Percentiles rank a stretch among this genome's conserved stretches.
phyloP scores from a whole-genome alignment of 1,140 invertebrate genomes.

The Drosophila repleta region DNA sequence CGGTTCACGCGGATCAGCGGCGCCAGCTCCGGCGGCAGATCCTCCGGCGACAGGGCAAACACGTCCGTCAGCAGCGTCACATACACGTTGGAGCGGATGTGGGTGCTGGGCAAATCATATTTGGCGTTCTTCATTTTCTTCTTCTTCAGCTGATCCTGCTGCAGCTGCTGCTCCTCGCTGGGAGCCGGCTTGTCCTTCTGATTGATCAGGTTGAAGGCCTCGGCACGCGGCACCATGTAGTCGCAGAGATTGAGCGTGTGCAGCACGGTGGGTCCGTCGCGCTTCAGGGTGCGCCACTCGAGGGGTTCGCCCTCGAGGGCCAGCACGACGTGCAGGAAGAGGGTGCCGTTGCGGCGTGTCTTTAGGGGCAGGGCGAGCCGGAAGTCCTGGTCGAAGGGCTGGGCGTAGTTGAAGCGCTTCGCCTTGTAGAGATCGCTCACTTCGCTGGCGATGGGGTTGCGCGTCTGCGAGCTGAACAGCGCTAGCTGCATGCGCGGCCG shows the following conservation, averaged over 20 bases:
- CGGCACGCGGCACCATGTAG: conserved; percentile 89
- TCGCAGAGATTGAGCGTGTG: conserved; percentile 88
- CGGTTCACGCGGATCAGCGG: conserved; percentile 85
- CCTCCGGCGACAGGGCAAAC: conserved; percentile 85
- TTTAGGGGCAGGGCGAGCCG: conserved; percentile 88
- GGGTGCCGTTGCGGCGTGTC: conserved; percentile 90
- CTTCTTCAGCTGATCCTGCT: not conserved
- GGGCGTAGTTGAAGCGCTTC: conserved; percentile 85
- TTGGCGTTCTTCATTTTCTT: not conserved
- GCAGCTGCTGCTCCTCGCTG: not conserved
- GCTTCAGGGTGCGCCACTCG: conserved; percentile 85
- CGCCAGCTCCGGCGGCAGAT: conserved; percentile 87
- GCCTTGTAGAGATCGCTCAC: conserved; percentile 78
- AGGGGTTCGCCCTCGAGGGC: conserved; percentile 85
- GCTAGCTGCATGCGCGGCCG: conserved; percentile 86
- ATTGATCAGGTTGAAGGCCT: conserved; percentile 89
- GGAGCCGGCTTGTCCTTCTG: conserved; percentile 83
- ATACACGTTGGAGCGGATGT: conserved; percentile 86
- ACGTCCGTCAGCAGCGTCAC: conserved; percentile 88
- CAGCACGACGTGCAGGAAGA: conserved; percentile 89
- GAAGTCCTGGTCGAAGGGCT: conserved; percentile 84
- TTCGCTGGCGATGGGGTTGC: conserved; percentile 84
- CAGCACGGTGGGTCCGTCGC: conserved; percentile 85
- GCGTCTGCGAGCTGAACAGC: conserved; percentile 86
- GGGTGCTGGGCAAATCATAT: conserved; percentile 82